Evolutionary conservation across 2,888 invertebrate species (phyloP), one percentile per base, ranked within the genome.

Genomic region (Dolichopus griseipennis): DNA sequence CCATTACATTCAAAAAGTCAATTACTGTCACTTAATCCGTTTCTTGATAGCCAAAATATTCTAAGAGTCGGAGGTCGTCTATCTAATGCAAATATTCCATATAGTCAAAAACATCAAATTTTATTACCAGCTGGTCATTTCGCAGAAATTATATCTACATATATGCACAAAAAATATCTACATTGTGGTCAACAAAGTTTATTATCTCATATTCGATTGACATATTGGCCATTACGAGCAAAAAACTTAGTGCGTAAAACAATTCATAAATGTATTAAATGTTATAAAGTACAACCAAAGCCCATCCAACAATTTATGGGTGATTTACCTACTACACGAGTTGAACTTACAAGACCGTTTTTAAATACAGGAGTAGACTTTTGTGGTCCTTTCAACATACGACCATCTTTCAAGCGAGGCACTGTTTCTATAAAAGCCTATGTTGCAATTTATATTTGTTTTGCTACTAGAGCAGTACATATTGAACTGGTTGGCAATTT

Each of bases 171-270:
- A 20, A 65, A 64, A 12, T 37, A 68, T 66, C 22, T 65, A 21
- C 69, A 72, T 41, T 61, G 66, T 12, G 70, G 69, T 12, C 64
- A 67, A n/a, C 71, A 71, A 64, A 65, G 65, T 15, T 18, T 71
- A 43, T 20, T 70, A 10, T 67, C 68, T 9, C 66, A 64, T 71
- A n/a, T 65, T 5, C 64, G 73, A 20, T 68, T 72, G 66, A 67
- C 68, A 66, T 75, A 72, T 69, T 75, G 74, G 74, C 71, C 72
- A 9, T 69, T 75, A 12, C 68, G 72, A 7, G 73, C 69, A 18
- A 69, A 70, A 65, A 71, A 64, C 34, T 64, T 71, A n/a, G 69
- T 71, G 3, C 67, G 68, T 34, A 70, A 63, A 61, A 52, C 71
- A 64, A 67, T 72, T 20, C 66, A 68, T 18, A 27, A 67, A 34